Evolutionary conservation across 1,140 invertebrate genomes (phyloP), one percentile per base, ranked within the genome.

Genomic region (Heliothis virescens): DNA sequence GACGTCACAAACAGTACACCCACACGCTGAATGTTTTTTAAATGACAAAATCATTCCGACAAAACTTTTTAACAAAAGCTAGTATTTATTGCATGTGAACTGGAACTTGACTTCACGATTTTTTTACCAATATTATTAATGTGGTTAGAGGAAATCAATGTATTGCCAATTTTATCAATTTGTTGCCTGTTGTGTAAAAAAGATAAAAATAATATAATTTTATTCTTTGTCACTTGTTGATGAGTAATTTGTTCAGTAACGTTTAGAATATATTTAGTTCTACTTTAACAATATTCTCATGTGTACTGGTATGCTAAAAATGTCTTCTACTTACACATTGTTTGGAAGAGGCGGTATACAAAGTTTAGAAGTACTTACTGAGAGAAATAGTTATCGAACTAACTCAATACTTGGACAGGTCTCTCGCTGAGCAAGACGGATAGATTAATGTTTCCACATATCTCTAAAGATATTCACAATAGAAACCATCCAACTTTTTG

Each of bases 1-100:
- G 80, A 80, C 79, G 83, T 83, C 82, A 85, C 50, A 71, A 59
- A 72, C 85, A 83, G 79, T 69, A 79, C 59, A 76, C 77, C 48
- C 72, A 69, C 79, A 65, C 72, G 15, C 63, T 55, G 18, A 79
- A 79, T 55, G 41, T 57, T 74, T 76, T 73, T 79, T 75, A 67
- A 47, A 60, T 55, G 53, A 47, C 71, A 59, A 29, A 71, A 71
- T 71, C 63, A 13, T 48, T 67, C 10, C 16, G 48, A 52, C 67
- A 53, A 71, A 69, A 52, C n/a, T 1, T 10, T 67, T 48, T 21
- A 48, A 21, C 41, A 48, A 67, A 67, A 67, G 16, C 12, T 41
- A 12, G 16, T 3, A 16, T 29, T 18, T 16, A 67, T 9, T 11
- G 3, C 63, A 16, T 26, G 26, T 4, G 21, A 13, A 60, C 57